Conservation (phyloP, 2,888 invertebrate species). For the Sarcophaga rosellei region DNA sequence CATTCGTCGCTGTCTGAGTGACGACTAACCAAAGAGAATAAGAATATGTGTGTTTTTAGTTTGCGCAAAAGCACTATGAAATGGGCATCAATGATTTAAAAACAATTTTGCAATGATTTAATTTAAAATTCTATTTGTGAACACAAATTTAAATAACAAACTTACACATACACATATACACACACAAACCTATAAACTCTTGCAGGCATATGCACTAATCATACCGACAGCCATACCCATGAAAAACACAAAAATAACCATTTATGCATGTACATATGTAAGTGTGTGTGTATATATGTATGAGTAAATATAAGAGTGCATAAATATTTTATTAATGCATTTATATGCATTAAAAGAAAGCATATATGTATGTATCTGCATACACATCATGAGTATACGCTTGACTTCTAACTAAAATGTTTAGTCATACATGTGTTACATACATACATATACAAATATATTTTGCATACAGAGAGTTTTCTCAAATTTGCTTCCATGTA, state of each 20-base stretch:
- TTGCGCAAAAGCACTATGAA: no score
- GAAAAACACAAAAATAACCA: no score
- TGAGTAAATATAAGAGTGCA: no score
- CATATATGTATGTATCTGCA: no score
- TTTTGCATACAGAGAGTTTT: neutral
- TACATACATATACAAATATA: neutral
- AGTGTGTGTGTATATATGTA: no score
- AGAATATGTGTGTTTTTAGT: no score
- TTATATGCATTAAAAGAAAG: neutral
- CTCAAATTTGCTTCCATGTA: neutral
- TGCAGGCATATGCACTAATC: no score
- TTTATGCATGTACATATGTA: no score
- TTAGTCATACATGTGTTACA: neutral
- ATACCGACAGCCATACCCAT: no score
- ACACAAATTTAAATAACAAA: constrained; percentile 6
- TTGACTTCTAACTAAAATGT: neutral
- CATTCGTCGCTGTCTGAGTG: no score
- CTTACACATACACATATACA: neutral
- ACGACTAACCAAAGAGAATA: no score
- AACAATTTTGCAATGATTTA: constrained; percentile 23
- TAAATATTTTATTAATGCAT: neutral
- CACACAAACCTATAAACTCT: neutral
- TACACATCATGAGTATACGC: neutral
- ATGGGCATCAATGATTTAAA: no score
- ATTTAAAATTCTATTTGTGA: constrained; percentile 37